Evolutionary conservation across 2,888 invertebrate genomes (phyloP), one percentile per base, ranked within the genome.

Genomic region (Carpatolechia fugitivella): DNA sequence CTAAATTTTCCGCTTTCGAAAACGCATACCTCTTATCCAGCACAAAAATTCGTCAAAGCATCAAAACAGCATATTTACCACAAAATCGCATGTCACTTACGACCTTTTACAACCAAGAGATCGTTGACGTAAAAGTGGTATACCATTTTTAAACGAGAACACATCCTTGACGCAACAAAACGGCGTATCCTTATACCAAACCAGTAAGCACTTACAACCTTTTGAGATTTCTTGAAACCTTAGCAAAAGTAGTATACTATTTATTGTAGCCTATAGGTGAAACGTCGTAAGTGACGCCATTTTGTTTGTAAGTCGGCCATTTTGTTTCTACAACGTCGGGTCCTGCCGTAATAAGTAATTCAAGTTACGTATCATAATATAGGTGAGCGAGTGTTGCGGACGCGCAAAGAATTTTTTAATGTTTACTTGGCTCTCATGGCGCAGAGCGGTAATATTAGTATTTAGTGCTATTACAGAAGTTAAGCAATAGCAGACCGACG

Each of bases 181-280:
- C 52, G 70, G 8, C 65, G 47, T 73, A 78, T 81, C 75, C 76
- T 75, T 66, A 56, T 38, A 54, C 58, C 24, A 40, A 65, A 61
- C 48, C 10, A 14, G 6, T 58, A 56, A 49, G 8, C 3, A 70
- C 69, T 47, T 84, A 78, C 8, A 65, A 16, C 75, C 7, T 79
- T 82, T 72, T 61, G 30, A 14, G 38, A 7, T 54, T 57, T 31
- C 50, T 11, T 7, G 1, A 46, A 52, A 58, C 61, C 51, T 60
- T 47, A 55, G 67, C 72, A 80, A 81, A 84, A 82, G 82, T 84
- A 72, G 84, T 83, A 82, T 82, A 83, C 83, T 65, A 84, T 84
- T 79, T 82, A 63, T 56, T 57, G 33, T 3, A 20, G 3, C 11
- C 11, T 57, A 64, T 33, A 31, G 47, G 24, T 20, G 57, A 72